Conservation (phyloP, 1,140 invertebrate genomes). For the Cardiocondyla obscurior region DNA sequence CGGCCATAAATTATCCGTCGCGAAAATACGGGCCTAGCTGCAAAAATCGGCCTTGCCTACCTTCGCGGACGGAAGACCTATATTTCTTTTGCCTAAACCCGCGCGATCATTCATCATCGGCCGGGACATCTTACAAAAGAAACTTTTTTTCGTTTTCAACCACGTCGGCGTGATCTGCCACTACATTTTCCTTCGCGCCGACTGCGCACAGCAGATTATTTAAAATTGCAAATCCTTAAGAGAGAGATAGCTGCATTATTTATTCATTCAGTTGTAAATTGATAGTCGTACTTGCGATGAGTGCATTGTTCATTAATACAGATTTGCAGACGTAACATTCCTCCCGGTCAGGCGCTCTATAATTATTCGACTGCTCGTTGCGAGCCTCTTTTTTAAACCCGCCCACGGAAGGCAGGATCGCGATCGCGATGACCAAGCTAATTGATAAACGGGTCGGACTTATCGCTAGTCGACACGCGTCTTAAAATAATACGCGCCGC, state of each 20-base stretch:
- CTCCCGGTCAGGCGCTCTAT: slow-evolving; percentile 26
- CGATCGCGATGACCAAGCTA: slow-evolving; percentile 31
- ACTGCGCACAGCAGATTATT: not conserved
- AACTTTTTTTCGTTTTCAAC: slow-evolving; percentile 53
- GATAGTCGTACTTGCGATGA: slow-evolving; percentile 43
- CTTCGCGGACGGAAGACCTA: not conserved
- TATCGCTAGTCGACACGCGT: slow-evolving; percentile 49
- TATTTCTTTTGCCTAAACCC: slow-evolving; percentile 68
- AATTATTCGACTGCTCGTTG: slow-evolving; percentile 43
- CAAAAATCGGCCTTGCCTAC: slow-evolving; percentile 51
- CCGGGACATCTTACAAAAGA: slow-evolving; percentile 33
- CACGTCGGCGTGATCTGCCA: slow-evolving; percentile 45
- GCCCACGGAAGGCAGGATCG: slow-evolving; percentile 31
- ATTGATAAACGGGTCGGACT: slow-evolving; percentile 54
- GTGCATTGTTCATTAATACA: slow-evolving; percentile 53
- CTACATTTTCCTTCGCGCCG: slow-evolving; percentile 30
- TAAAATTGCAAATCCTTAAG: not conserved
- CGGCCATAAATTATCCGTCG: slow-evolving; percentile 64
- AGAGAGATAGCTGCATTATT: slow-evolving; percentile 31
- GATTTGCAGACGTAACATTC: slow-evolving; percentile 40
- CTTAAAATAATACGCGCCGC: slow-evolving; percentile 37
- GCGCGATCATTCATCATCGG: slow-evolving; percentile 59
- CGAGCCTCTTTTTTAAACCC: slow-evolving; percentile 9
- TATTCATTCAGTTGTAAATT: slow-evolving; percentile 54
- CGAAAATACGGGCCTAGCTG: slow-evolving; percentile 65